phyloP scores from a whole-genome alignment of 2,888 invertebrate genomes.

The Tromatobia lineatoria region DNA sequence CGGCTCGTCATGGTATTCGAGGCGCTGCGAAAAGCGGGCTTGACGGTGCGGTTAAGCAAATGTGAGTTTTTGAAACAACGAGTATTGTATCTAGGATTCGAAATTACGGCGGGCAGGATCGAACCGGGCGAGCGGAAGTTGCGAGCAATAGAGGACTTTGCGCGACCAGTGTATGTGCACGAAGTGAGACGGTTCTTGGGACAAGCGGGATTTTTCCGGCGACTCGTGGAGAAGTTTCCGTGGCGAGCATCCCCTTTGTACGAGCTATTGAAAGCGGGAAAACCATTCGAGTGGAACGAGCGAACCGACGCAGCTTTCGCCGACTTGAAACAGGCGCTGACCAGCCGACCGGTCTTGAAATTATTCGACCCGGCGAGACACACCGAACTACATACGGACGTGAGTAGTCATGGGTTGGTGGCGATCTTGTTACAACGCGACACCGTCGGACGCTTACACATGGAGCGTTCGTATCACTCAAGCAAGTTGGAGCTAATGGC shows the following conservation, averaged over 20 bases:
- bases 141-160: constrained; percentile 67
- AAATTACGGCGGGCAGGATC: constrained; percentile 58
- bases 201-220: constrained; percentile 64
- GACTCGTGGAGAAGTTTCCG: constrained; percentile 64
- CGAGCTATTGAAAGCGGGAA: constrained; percentile 46
- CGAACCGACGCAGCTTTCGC: constrained; percentile 16
- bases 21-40: constrained; percentile 66
- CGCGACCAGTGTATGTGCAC: constrained; percentile 58
- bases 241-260: constrained; percentile 64
- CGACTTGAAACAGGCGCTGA: constrained; percentile 22
- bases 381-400: constrained; percentile 69
- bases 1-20: constrained; percentile 70
- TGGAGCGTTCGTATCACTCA: constrained; percentile 69
- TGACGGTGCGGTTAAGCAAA: constrained; percentile 74
- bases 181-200: constrained; percentile 69
- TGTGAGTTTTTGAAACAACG: constrained; percentile 72
- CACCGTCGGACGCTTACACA: constrained; percentile 44
- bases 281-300: constrained; percentile 44
- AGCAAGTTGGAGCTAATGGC: constrained; percentile 76
- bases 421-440: constrained; percentile 65
- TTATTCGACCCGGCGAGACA: constrained; percentile 43
- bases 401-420: constrained; percentile 60
- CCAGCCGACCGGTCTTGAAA: constrained; percentile 22
- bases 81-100: constrained; percentile 76
- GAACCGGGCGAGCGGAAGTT: constrained; percentile 70